Base-by-base conservation (phyloP, 1,140 invertebrate genomes). In the Akabosia matsudoensis region DNA sequence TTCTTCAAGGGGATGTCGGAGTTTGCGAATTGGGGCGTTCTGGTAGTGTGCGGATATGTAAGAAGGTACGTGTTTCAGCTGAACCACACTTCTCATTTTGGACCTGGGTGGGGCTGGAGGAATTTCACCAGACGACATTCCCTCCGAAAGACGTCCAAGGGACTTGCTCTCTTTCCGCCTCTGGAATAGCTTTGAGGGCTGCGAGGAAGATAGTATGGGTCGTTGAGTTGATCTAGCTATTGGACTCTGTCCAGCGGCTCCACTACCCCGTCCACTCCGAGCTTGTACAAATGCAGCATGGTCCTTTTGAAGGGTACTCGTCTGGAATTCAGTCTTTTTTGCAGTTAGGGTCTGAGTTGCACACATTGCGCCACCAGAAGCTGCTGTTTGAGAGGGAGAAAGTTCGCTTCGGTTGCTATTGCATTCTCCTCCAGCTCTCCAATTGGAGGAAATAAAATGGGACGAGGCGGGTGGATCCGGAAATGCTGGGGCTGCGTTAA, bases 1-100 rank as follows among this genome's bases (percentile, higher is more conserved):
- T 73, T 85, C 84, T 74, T 87, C 85, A 31, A 87, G 82, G 0
- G 86, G 84, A 81, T 88, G 87, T 22, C 82, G 78, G 26, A 87
- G 79, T 10, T 83, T 80, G 33, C 81, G 79, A 34, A 85, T 79
- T 0, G 85, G 85, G 18, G 83, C 83, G 33, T 72, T 75, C 1
- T 67, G 52, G 22, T 56, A 73, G 34, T 72, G 61, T 28, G 61
- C 7, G 61, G 24, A 16, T 10, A 67, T 7, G 10, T 7, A 31
- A 7, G 61, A 28, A 67, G 61, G 61, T 28, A 67, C 30, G 3
- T 67, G 28, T 14, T 61, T 14, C 24, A 45, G 18, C 18, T 45
- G 7, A 7, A 45, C 37, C 37, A 45, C 37, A 45, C 37, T 45
- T 18, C 37, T 45, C 37, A 45, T 18, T 18, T 45, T 45, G 7